Evolutionary conservation across 2,113 vertebrate species (phyloP), one percentile per base, ranked within the genome.

Genomic region (Syngnathus typhle): DNA sequence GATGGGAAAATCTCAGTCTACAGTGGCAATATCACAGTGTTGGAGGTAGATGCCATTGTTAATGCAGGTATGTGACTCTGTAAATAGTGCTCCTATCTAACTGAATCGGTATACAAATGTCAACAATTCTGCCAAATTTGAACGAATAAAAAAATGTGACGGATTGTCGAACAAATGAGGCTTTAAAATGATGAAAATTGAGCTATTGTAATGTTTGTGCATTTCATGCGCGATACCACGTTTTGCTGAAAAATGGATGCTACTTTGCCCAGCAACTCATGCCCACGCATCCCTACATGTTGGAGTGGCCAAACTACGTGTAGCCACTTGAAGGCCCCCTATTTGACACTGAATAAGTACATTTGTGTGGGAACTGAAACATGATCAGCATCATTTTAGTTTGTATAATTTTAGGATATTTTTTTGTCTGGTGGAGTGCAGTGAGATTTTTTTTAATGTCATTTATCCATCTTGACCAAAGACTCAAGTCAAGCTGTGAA

Each of bases 11-110:
- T 96, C 74, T 95, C 95, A 1, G 73, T 96, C 44, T 89, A 93
- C 82, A 86, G 86, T 0, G 92, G 92, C 0, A 94, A 96, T 64
- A 94, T 96, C 88, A 96, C 94, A 61, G 92, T 90, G 74, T 81
- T 95, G 85, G 94, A 95, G 87, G 88, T 95, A 18, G 94, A 94
- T 0, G 92, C 91, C 1, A 88, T 95, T 5, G 88, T 94, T 72
- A 96, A 96, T 3, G 93, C 94, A 64, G 94, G 95, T 95, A 84
- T 64, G 75, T 49, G 54, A 69, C 36, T 44, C 19, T 59, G 51
- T 62, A 5, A 61, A 15, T 15, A 3, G 7, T 51, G 46, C 59
- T 46, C 69, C 7, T 38, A 36, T 58, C 39, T 9, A 12, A 32
- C 4, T 56, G 23, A 56, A 32, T 56, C 23, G 27, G 7, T 2